Conservation (phyloP, 2,797 vertebrate genomes). For the Chelon labrosus region DNA sequence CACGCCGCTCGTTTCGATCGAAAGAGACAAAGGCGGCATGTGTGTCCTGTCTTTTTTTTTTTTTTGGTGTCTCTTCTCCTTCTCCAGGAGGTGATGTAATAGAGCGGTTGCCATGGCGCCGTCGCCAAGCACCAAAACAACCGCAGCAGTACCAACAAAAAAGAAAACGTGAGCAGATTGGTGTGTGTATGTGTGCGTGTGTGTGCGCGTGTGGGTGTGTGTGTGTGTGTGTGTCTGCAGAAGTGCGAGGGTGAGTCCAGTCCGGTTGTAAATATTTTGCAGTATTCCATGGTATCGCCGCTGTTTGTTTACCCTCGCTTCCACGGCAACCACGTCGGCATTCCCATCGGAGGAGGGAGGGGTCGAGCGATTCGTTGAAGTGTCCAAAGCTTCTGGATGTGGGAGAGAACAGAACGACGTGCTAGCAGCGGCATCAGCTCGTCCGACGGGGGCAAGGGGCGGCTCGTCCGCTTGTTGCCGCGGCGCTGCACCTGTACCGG, state of each 20-base stretch:
- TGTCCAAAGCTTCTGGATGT: neutral
- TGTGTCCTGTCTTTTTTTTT: conserved; percentile 23
- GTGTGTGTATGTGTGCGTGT: conserved; percentile 13
- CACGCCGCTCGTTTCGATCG: neutral
- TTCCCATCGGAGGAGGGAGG: conserved; percentile 66
- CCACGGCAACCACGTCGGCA: conserved; percentile 88
- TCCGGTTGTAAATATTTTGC: conserved; percentile 89
- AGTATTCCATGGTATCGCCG: conserved; percentile 91
- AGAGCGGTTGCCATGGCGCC: conserved; percentile 59
- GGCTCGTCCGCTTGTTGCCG: no score
- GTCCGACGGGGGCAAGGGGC: no score
- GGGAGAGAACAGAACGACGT: no score
- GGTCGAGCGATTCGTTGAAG: conserved; percentile 13
- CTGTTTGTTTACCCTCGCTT: conserved; percentile 91
- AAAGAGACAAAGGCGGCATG: conserved; percentile 23
- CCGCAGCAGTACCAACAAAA: conserved; percentile 30
- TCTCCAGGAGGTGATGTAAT: conserved; percentile 62
- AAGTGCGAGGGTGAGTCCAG: conserved; percentile 19
- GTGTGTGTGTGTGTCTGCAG: conserved; percentile 6
- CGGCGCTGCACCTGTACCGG: no score
- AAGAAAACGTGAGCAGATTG: conserved; percentile 34
- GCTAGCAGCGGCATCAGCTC: no score
- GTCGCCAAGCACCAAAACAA: conserved; percentile 68
- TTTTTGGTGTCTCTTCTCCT: conserved; percentile 30
- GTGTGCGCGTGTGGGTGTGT: conserved; percentile 7